Conservation (phyloP, 2,113 vertebrate genomes). For the Pongo pygmaeus region DNA sequence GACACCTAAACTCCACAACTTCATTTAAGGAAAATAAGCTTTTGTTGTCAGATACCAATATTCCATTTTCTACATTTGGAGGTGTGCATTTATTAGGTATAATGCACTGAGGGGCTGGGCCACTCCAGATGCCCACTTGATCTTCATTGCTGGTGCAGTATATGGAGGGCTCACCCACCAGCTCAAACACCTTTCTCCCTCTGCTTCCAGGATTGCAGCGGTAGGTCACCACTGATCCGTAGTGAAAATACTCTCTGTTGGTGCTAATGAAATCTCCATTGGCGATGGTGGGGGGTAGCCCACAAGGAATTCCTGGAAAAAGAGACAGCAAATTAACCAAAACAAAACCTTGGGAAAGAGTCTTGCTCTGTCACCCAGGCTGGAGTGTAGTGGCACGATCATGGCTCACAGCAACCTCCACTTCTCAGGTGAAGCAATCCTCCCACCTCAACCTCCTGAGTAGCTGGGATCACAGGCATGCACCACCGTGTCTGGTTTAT, state of each 20-base stretch:
- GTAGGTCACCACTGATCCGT: constrained; percentile 71
- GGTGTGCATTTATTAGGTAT: constrained; percentile 49
- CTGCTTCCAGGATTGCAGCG: background rate
- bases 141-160: constrained; percentile 75
- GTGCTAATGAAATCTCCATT: constrained; percentile 49
- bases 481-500: too few relatives aligned
- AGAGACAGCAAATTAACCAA: background rate
- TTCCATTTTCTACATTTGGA: constrained; percentile 60
- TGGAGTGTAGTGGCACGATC: too few relatives aligned
- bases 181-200: background rate
- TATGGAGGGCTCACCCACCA: constrained; percentile 71
- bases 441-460: too few relatives aligned
- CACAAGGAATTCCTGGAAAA: constrained; percentile 76
- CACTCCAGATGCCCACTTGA: constrained; percentile 74
- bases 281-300: constrained; percentile 66
- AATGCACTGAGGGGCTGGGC: constrained; percentile 59
- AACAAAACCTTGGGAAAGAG: too few relatives aligned
- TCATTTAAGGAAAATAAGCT: constrained; percentile 69
- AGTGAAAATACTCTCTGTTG: constrained; percentile 58
- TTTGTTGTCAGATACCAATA: constrained; percentile 41
- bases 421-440: too few relatives aligned
- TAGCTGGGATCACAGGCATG: too few relatives aligned
- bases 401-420: too few relatives aligned
- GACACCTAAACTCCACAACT: constrained; percentile 56
- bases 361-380: too few relatives aligned